These are phyloP conservation scores for Apantesis nais DNA, from an alignment of 2,888 invertebrate genomes.

Conservation along the genomic window DNA sequence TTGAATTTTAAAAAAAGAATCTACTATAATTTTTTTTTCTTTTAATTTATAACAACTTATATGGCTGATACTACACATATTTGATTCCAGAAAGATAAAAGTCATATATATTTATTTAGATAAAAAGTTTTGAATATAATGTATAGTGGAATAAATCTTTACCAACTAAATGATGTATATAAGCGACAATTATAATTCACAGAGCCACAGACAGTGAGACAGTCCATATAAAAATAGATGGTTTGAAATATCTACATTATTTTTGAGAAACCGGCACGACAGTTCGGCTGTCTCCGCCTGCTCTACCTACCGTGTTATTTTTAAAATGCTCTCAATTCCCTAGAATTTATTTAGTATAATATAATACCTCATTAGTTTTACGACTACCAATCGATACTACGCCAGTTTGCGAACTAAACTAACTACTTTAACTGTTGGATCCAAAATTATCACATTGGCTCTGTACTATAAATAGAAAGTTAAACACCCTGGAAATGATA, in stretches of 20 bases:
- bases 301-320: conserved; percentile 70
- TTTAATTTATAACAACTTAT: background rate
- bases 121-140: background rate
- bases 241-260: conserved; percentile 67
- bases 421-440: conserved; percentile 47
- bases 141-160: background rate
- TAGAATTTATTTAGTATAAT: conserved; percentile 55
- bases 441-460: conserved; percentile 69
- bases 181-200: conserved; percentile 34
- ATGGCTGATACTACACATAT: background rate
- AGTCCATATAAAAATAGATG: conserved; percentile 65
- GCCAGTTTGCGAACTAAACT: conserved; percentile 28
- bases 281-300: conserved; percentile 60
- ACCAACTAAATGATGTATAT: conserved; percentile 9
- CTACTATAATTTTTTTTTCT: background rate
- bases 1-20: background rate
- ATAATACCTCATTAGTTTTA: conserved; percentile 42
- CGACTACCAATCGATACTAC: conserved; percentile 37
- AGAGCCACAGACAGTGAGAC: conserved; percentile 39
- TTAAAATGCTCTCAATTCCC: conserved; percentile 69
- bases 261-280: conserved; percentile 62
- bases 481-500: conserved; percentile 75
- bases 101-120: background rate
- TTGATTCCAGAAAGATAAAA: background rate
- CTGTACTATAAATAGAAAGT: conserved; percentile 74